phyloP scores from a whole-genome alignment of 2,888 invertebrate species.

The Eudasyphora cyanicolor region DNA sequence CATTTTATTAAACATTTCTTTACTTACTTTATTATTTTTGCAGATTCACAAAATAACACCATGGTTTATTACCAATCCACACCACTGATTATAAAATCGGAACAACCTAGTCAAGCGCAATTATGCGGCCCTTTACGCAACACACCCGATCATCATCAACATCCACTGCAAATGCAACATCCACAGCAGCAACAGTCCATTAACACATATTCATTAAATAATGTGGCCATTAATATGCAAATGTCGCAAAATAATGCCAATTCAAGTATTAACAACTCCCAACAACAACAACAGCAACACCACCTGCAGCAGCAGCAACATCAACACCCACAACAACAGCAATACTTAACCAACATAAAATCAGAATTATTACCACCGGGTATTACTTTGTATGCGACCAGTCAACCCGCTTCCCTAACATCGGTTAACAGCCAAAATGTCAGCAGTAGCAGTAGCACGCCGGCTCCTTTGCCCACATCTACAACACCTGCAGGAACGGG shows the following conservation, averaged over 20 bases:
- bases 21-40: slow-evolving; percentile 38
- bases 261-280: slow-evolving; percentile 45
- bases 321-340: slow-evolving; percentile 66
- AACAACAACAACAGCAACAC: slow-evolving; percentile 70
- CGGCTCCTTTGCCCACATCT: slow-evolving; percentile 15
- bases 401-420: slow-evolving; percentile 62
- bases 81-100: slow-evolving; percentile 79
- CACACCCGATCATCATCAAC: slow-evolving; percentile 65
- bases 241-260: slow-evolving; percentile 36
- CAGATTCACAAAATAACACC: slow-evolving; percentile 74
- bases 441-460: slow-evolving; percentile 63
- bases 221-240: slow-evolving; percentile 51
- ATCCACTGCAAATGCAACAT: slow-evolving; percentile 67
- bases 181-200: slow-evolving; percentile 67
- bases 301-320: slow-evolving; percentile 72
- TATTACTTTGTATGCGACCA: slow-evolving; percentile 61
- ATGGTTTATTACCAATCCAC: slow-evolving; percentile 80
- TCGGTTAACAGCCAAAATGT: slow-evolving; percentile 31
- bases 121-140: slow-evolving; percentile 73
- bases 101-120: slow-evolving; percentile 76
- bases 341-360: slow-evolving; percentile 69
- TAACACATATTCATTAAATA: slow-evolving; percentile 58
- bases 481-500: too few species aligned
- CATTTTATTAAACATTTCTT: not conserved
- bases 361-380: slow-evolving; percentile 67